Percentiles rank a stretch among this genome's conserved stretches.
phyloP scores from a whole-genome alignment of 1,140 invertebrate genomes.

The Drosophila nasuta region DNA sequence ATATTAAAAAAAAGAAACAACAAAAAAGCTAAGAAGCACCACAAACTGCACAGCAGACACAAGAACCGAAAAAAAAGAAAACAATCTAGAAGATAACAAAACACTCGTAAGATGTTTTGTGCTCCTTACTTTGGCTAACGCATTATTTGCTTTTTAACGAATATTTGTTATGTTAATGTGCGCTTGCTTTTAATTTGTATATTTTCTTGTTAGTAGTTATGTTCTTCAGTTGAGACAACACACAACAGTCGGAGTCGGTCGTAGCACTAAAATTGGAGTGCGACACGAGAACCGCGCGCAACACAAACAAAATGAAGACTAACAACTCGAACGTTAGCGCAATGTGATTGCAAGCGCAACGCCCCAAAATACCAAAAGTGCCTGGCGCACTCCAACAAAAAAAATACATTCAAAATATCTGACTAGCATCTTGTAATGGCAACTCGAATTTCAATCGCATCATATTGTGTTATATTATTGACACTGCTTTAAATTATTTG shows the following conservation, averaged over 20 bases:
- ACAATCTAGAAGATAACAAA: conserved; percentile 1
- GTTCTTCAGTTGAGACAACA: conserved; percentile 27
- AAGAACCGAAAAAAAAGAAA: conserved; percentile 48
- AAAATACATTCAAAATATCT: conserved; percentile 11
- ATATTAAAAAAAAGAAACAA: conserved; percentile 25
- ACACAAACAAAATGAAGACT: conserved; percentile 59
- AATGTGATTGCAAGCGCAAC: conserved; percentile 48
- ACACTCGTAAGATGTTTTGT: conserved; percentile 15
- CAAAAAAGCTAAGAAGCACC: conserved; percentile 42
- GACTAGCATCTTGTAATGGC: background rate
- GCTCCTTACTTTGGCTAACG: conserved; percentile 4
- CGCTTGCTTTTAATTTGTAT: conserved; percentile 1
- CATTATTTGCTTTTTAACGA: conserved; percentile 21
- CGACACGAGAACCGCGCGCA: conserved; percentile 53
- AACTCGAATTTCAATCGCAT: background rate
- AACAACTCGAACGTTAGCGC: conserved; percentile 44
- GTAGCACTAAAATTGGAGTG: background rate
- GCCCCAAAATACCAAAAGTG: conserved; percentile 48
- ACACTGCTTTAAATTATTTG: background rate
- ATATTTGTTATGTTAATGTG: conserved; percentile 43
- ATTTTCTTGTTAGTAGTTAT: conserved; percentile 21
- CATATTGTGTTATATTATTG: background rate
- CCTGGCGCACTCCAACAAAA: background rate
- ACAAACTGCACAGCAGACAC: conserved; percentile 45
- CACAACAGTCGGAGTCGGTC: conserved; percentile 1